Evolutionary conservation across 2,113 vertebrate genomes (phyloP).

Genomic region (Toxotes chatareus): DNA sequence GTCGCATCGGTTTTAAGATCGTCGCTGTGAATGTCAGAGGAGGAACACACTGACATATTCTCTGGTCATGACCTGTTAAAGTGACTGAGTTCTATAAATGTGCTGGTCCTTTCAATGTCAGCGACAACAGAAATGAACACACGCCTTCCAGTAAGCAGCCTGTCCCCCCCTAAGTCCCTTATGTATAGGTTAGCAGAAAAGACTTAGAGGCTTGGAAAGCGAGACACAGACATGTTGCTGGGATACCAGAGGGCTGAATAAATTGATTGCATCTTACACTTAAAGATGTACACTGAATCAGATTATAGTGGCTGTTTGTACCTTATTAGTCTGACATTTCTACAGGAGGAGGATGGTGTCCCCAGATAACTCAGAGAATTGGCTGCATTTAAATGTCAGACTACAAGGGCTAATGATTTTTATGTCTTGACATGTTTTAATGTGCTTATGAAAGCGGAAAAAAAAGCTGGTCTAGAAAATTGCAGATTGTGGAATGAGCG

Average conservation of each 20-base stretch:
- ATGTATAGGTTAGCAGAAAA: conserved; percentile 25
- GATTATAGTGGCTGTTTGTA: conserved; percentile 62
- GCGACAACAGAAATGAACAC: conserved; percentile 15
- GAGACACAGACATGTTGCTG: conserved; percentile 53
- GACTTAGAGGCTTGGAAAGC: conserved; percentile 27
- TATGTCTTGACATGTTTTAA: conserved; percentile 62
- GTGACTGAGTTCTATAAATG: conserved; percentile 1
- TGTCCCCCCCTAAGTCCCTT: conserved; percentile 24
- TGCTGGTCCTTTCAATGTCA: neutral
- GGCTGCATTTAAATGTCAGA: conserved; percentile 70
- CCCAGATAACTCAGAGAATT: conserved; percentile 43
- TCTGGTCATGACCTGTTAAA: conserved; percentile 29
- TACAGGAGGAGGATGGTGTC: conserved; percentile 41
- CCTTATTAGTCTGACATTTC: conserved; percentile 77
- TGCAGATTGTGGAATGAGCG: conserved; percentile 10
- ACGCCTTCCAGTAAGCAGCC: conserved; percentile 21
- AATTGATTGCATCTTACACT: conserved; percentile 63
- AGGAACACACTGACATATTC: conserved; percentile 12
- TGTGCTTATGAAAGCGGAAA: conserved; percentile 31
- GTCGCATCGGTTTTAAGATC: neutral
- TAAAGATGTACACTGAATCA: conserved; percentile 55
- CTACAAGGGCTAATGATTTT: conserved; percentile 65
- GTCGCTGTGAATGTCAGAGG: neutral
- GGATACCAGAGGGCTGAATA: conserved; percentile 61
- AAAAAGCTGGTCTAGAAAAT: conserved; percentile 8